These are phyloP conservation scores for Therioaphis trifolii DNA, from an alignment of 2,888 invertebrate species.

Conservation along the genomic window DNA sequence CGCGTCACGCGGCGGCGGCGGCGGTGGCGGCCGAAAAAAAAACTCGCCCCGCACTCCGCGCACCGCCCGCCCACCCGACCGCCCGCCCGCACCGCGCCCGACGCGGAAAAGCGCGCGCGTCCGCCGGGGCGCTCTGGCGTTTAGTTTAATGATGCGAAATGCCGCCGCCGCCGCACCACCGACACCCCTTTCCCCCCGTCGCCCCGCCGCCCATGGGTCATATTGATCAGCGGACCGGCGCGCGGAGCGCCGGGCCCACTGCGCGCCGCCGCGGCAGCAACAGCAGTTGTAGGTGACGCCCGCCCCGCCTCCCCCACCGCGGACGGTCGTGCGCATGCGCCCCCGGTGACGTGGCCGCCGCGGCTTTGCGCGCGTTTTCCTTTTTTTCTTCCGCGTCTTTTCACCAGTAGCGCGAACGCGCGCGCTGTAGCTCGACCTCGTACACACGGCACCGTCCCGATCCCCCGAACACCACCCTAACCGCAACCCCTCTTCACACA, in stretches of 20 bases:
- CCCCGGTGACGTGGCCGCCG: too few species aligned
- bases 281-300: background rate
- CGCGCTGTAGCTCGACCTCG: too few species aligned
- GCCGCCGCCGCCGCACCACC: background rate
- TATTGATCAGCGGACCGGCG: constrained; percentile 59
- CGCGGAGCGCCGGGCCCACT: constrained; percentile 1
- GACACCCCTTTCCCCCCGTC: background rate
- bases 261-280: constrained; percentile 24
- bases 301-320: background rate
- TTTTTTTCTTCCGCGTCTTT: too few species aligned
- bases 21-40: constrained; percentile 35
- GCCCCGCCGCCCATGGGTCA: constrained; percentile 9
- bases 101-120: constrained; percentile 25
- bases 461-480: too few species aligned
- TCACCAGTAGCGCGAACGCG: too few species aligned
- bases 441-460: too few species aligned
- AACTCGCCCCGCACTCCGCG: background rate
- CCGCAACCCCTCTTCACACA: too few species aligned
- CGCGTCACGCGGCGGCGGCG: constrained; percentile 8
- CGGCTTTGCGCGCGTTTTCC: too few species aligned
- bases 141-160: constrained; percentile 62
- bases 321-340: too few species aligned
- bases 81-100: background rate
- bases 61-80: background rate
- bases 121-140: constrained; percentile 56